Evolutionary conservation across 2,888 invertebrate species (phyloP).

Genomic region (Halictus ligatus): DNA sequence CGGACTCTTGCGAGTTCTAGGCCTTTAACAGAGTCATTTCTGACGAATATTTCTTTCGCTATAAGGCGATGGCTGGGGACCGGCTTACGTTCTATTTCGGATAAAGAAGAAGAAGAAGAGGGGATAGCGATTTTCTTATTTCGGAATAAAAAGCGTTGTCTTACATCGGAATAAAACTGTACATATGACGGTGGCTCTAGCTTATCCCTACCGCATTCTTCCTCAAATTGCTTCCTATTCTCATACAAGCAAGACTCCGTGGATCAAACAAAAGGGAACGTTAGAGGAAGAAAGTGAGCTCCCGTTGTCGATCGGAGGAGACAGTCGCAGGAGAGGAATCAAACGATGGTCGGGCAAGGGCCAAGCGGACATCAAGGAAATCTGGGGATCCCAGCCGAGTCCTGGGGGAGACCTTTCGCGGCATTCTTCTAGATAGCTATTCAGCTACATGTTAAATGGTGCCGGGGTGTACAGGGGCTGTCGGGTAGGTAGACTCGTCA

Average conservation of each 20-base stretch:
- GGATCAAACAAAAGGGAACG: background rate
- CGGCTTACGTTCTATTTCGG: no score
- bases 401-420: constrained; percentile 65
- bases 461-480: constrained; percentile 63
- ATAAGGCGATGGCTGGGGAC: no score
- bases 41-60: no score
- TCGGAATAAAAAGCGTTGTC: no score
- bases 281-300: background rate
- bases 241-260: background rate
- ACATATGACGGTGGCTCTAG: no score
- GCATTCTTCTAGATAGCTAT: constrained; percentile 79
- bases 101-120: no score
- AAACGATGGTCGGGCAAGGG: background rate
- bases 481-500: constrained; percentile 75
- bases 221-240: background rate
- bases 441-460: constrained; percentile 80
- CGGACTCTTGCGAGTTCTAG: no score
- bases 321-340: background rate
- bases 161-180: no score
- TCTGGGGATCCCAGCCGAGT: constrained; percentile 57
- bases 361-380: constrained; percentile 25
- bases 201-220: background rate
- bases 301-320: background rate
- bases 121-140: no score
- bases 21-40: no score